phyloP scores from a whole-genome alignment of 2,888 invertebrate species.

The Synergus itoensis region DNA sequence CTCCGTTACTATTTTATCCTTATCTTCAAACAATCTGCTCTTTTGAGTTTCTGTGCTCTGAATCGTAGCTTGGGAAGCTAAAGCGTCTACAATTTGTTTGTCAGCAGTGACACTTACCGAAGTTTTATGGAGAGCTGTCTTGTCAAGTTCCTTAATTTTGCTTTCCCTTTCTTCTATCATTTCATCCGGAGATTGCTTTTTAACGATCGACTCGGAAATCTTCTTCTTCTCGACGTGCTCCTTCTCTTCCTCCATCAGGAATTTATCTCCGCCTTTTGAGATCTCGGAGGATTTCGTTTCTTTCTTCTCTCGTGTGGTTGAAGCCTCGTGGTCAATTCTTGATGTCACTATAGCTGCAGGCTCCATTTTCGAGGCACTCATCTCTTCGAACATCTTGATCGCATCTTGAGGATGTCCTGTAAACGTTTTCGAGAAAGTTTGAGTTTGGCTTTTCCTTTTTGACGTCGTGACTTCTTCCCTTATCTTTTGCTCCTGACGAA shows the following conservation, averaged over 20 bases:
- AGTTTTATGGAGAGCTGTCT: slow-evolving; percentile 62
- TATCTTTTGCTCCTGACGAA: slow-evolving; percentile 61
- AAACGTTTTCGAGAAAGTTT: slow-evolving; percentile 64
- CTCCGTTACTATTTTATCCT: slow-evolving; percentile 62
- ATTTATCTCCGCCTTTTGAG: slow-evolving; percentile 64
- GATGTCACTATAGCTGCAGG: slow-evolving; percentile 62
- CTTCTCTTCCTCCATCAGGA: slow-evolving; percentile 68
- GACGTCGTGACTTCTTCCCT: slow-evolving; percentile 65
- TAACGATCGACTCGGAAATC: slow-evolving; percentile 63
- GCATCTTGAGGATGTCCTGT: slow-evolving; percentile 61
- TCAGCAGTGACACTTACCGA: slow-evolving; percentile 65
- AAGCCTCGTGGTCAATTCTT: slow-evolving; percentile 67
- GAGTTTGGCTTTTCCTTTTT: slow-evolving; percentile 65
- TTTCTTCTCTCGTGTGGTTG: slow-evolving; percentile 65
- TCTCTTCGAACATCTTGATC: slow-evolving; percentile 64
- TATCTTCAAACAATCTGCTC: slow-evolving; percentile 62
- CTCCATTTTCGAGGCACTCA: slow-evolving; percentile 52
- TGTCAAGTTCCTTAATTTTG: slow-evolving; percentile 63
- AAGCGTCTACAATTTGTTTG: slow-evolving; percentile 67
- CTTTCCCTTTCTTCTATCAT: slow-evolving; percentile 63
- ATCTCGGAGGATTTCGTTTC: slow-evolving; percentile 69
- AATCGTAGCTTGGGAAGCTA: slow-evolving; percentile 60
- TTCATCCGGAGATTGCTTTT: slow-evolving; percentile 66
- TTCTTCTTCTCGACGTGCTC: slow-evolving; percentile 67
- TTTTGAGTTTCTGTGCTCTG: slow-evolving; percentile 62